phyloP scores from a whole-genome alignment of 2,113 vertebrate genomes.

The Vimba vimba region DNA sequence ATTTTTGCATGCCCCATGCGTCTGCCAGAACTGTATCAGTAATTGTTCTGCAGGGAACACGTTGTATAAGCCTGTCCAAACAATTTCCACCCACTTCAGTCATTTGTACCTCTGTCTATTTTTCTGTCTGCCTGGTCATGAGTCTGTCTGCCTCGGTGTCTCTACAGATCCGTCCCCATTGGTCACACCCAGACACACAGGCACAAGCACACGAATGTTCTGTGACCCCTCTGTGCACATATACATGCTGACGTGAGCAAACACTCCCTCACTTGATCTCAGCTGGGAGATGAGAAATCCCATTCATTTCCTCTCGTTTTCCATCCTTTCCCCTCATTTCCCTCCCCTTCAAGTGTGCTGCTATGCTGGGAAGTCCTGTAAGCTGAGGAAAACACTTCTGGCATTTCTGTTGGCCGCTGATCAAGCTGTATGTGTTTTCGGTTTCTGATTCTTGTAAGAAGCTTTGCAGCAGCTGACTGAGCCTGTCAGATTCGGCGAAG shows the following conservation, averaged over 20 bases:
- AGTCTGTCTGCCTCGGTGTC: not conserved
- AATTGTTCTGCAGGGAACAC: slow-evolving; percentile 10
- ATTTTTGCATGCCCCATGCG: not conserved
- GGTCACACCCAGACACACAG: not conserved
- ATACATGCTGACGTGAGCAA: slow-evolving; percentile 9
- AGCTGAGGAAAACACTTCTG: not conserved
- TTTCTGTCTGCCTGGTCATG: slow-evolving; percentile 17
- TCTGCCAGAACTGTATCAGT: not conserved
- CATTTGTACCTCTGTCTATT: slow-evolving; percentile 27
- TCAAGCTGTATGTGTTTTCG: slow-evolving; percentile 11
- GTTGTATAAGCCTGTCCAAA: slow-evolving; percentile 10
- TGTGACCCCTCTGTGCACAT: slow-evolving; percentile 2
- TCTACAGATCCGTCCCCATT: not conserved
- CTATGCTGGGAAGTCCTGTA: slow-evolving; percentile 13
- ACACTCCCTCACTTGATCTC: slow-evolving; percentile 16
- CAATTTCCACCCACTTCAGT: not conserved
- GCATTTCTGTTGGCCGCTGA: not conserved
- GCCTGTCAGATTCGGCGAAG: not conserved
- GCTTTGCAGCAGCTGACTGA: not conserved
- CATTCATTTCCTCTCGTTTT: slow-evolving; percentile 1
- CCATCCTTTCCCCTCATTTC: not conserved
- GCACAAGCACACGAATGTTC: not conserved
- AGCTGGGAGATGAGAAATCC: slow-evolving; percentile 37
- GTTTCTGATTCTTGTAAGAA: slow-evolving; percentile 37
- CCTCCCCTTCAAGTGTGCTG: slow-evolving; percentile 12